Conservation (phyloP, 1,140 invertebrate species). For the Tetranychus cinnabarinus region DNA sequence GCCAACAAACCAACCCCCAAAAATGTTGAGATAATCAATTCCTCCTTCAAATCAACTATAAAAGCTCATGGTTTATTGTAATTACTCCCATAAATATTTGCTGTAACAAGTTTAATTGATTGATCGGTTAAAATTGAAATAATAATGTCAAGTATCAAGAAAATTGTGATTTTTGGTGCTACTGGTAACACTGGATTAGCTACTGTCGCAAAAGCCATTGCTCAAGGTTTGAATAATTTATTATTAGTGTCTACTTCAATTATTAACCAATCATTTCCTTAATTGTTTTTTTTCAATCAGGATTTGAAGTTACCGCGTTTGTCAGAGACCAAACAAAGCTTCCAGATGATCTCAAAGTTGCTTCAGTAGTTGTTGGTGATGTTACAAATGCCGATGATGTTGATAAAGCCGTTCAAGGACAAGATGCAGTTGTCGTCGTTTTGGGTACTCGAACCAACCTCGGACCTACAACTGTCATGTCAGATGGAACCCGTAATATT, state of each 20-base stretch:
- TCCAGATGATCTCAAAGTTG: conserved; percentile 35
- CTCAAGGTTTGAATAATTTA: conserved; percentile 33
- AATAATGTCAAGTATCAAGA: conserved; percentile 28
- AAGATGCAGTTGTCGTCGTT: conserved; percentile 44
- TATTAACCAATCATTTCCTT: neutral
- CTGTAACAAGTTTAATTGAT: too few relatives aligned
- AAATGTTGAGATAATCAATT: too few relatives aligned
- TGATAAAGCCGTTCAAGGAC: conserved; percentile 6
- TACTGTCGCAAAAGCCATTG: conserved; percentile 38
- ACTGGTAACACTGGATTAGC: conserved; percentile 54
- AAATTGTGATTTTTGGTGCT: conserved; percentile 50
- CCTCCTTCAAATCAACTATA: too few relatives aligned
- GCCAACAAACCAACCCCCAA: too few relatives aligned
- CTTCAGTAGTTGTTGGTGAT: conserved; percentile 42
- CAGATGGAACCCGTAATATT: conserved; percentile 51
- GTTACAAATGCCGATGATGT: conserved; percentile 23
- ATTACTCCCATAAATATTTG: too few relatives aligned
- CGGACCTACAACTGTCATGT: conserved; percentile 48
- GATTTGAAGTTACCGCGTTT: conserved; percentile 38
- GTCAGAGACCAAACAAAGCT: conserved; percentile 41
- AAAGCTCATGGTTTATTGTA: too few relatives aligned
- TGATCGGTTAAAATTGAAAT: too few relatives aligned
- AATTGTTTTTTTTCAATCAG: conserved; percentile 21
- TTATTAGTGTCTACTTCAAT: neutral
- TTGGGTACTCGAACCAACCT: conserved; percentile 53